Percentiles rank a stretch among this genome's conserved stretches.
phyloP scores from a whole-genome alignment of 2,888 invertebrate species.

The Allygus modestus region DNA sequence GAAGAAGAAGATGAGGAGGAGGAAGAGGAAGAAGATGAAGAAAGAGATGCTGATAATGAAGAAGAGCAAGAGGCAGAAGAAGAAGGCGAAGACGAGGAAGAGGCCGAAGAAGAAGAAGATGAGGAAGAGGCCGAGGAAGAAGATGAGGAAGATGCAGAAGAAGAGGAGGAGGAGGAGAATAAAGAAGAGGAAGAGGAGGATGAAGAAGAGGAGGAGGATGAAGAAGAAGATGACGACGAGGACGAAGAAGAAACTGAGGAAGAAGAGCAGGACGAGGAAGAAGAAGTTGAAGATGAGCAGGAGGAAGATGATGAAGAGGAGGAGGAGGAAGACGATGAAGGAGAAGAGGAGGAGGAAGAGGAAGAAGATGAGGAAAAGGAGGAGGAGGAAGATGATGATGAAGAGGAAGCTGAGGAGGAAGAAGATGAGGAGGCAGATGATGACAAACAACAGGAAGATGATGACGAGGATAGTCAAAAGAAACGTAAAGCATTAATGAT shows the following conservation, averaged over 20 bases:
- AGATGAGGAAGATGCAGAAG: conserved; percentile 70
- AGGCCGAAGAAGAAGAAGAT: conserved; percentile 70
- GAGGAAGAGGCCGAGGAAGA: conserved; percentile 73
- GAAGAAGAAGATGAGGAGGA: conserved; percentile 71
- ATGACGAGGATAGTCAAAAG: neutral
- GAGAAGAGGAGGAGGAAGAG: conserved; percentile 71
- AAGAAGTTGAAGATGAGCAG: conserved; percentile 65
- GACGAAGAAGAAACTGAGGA: conserved; percentile 72
- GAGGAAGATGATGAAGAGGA: conserved; percentile 40
- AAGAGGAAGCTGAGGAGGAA: conserved; percentile 67
- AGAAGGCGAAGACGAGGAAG: conserved; percentile 71
- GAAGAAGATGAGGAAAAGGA: conserved; percentile 70
- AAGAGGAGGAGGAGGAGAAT: conserved; percentile 70
- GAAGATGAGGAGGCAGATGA: conserved; percentile 70
- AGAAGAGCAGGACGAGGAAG: conserved; percentile 70
- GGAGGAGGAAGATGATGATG: conserved; percentile 71
- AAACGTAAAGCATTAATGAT: neutral
- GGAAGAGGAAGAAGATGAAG: conserved; percentile 71
- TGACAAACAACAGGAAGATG: conserved; percentile 59
- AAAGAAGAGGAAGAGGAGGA: conserved; percentile 71
- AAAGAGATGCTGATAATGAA: conserved; percentile 69
- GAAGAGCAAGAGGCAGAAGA: conserved; percentile 73
- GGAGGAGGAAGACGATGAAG: conserved; percentile 25
- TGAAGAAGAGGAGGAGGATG: conserved; percentile 44
- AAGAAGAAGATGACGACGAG: conserved; percentile 65